phyloP scores from a whole-genome alignment of 2,888 invertebrate species.

The Pandemis heparana region DNA sequence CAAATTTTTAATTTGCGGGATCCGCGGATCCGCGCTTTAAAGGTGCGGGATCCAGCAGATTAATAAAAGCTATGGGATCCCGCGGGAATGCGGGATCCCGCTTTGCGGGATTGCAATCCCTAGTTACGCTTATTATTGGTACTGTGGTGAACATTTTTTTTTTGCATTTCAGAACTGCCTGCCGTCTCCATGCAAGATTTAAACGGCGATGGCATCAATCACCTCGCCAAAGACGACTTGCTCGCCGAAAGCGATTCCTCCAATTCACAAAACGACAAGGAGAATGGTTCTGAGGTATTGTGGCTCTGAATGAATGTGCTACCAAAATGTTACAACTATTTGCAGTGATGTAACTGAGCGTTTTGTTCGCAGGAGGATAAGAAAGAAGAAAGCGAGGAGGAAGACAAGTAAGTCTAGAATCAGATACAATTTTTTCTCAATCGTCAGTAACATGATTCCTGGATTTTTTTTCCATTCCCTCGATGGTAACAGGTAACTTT shows the following conservation, averaged over 20 bases:
- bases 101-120: too few species aligned
- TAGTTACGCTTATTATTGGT: too few species aligned
- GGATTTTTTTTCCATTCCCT: too few species aligned
- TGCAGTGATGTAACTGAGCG: background rate
- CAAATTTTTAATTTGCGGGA: too few species aligned
- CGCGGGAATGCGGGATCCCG: too few species aligned
- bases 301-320: background rate
- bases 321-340: background rate
- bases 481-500: too few species aligned
- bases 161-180: conserved; percentile 63
- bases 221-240: conserved; percentile 73
- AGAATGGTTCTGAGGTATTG: conserved; percentile 53
- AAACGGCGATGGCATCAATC: conserved; percentile 66
- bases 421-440: background rate
- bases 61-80: too few species aligned
- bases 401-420: conserved; percentile 65
- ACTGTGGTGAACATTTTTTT: too few species aligned
- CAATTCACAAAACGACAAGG: conserved; percentile 53
- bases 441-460: too few species aligned
- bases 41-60: too few species aligned
- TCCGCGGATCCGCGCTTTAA: too few species aligned
- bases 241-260: conserved; percentile 73
- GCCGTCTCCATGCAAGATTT: conserved; percentile 59
- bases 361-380: conserved; percentile 59
- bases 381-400: conserved; percentile 60